Conservation (phyloP, 1,140 invertebrate genomes). For the Daktulosphaira vitifoliae region DNA sequence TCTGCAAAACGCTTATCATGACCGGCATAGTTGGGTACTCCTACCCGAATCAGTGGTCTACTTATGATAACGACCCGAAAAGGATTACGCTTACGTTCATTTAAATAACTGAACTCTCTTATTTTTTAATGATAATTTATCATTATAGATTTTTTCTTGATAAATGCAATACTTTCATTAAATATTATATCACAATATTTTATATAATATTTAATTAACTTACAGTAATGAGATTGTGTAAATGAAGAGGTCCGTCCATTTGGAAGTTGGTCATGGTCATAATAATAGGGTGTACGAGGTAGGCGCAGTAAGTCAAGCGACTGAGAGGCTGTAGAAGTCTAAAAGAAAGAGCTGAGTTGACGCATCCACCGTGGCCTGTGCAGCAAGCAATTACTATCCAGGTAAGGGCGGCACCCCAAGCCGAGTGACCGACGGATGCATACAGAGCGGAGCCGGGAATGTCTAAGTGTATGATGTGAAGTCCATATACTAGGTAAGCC, state of each 20-base stretch:
- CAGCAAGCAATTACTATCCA: conserved; percentile 76
- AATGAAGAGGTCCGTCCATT: conserved; percentile 65
- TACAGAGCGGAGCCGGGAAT: conserved; percentile 49
- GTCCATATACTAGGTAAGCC: conserved; percentile 59
- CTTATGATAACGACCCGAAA: too few species aligned
- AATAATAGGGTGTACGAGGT: conserved; percentile 77
- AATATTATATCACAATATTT: too few species aligned
- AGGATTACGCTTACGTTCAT: too few species aligned
- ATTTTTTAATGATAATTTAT: too few species aligned
- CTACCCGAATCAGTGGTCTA: too few species aligned
- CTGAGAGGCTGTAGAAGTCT: conserved; percentile 72
- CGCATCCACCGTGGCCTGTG: conserved; percentile 58
- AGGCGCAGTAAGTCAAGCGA: conserved; percentile 80
- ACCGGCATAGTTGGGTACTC: too few species aligned
- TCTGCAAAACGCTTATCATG: too few species aligned
- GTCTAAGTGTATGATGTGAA: conserved; percentile 59
- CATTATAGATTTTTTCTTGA: too few species aligned
- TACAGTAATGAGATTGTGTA: conserved; percentile 63
- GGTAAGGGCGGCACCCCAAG: conserved; percentile 63
- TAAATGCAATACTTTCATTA: too few species aligned
- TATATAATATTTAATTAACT: too few species aligned
- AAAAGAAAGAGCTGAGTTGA: conserved; percentile 69
- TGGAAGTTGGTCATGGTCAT: conserved; percentile 67
- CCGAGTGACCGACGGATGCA: conserved; percentile 53
- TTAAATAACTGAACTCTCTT: too few species aligned